phyloP scores from a whole-genome alignment of 2,888 invertebrate species.

The Microdon myrmicae region DNA sequence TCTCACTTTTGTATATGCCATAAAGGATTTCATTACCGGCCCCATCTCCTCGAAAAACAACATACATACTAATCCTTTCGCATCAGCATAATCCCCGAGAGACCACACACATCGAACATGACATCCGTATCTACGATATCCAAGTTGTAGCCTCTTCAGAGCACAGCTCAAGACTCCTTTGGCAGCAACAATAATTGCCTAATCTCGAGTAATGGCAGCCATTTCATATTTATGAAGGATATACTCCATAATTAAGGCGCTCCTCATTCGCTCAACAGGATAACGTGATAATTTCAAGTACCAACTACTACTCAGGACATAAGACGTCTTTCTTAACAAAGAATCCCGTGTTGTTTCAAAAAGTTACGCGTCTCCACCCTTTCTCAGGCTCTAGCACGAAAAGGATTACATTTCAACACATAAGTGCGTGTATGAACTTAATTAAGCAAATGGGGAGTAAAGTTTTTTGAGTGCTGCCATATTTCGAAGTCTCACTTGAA shows the following conservation, averaged over 20 bases:
- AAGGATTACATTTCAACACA: conserved; percentile 7
- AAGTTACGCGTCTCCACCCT: conserved; percentile 14
- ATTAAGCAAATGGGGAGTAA: conserved; percentile 42
- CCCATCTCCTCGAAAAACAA: conserved; percentile 9
- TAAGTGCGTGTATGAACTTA: conserved; percentile 36
- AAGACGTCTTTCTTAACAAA: conserved; percentile 26
- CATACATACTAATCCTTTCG: conserved; percentile 50
- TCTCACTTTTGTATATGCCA: not conserved
- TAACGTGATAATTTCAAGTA: conserved; percentile 50
- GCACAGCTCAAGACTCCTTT: conserved; percentile 23
- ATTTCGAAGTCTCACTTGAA: conserved; percentile 18
- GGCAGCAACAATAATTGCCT: conserved; percentile 46
- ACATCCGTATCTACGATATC: conserved; percentile 41
- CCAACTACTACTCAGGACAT: conserved; percentile 18
- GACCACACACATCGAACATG: conserved; percentile 46
- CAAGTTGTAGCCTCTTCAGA: conserved; percentile 14
- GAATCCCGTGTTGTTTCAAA: conserved; percentile 32
- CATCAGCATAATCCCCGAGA: conserved; percentile 48
- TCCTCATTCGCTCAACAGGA: conserved; percentile 29
- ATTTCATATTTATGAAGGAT: conserved; percentile 53
- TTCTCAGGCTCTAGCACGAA: not conserved
- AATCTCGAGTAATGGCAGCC: conserved; percentile 48
- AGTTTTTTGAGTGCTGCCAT: conserved; percentile 44
- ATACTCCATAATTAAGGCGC: conserved; percentile 50
- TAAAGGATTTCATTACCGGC: conserved; percentile 42